Percentiles rank a stretch among this genome's conserved stretches.
phyloP scores from a whole-genome alignment of 2,113 vertebrate species.

The Limanda limanda region DNA sequence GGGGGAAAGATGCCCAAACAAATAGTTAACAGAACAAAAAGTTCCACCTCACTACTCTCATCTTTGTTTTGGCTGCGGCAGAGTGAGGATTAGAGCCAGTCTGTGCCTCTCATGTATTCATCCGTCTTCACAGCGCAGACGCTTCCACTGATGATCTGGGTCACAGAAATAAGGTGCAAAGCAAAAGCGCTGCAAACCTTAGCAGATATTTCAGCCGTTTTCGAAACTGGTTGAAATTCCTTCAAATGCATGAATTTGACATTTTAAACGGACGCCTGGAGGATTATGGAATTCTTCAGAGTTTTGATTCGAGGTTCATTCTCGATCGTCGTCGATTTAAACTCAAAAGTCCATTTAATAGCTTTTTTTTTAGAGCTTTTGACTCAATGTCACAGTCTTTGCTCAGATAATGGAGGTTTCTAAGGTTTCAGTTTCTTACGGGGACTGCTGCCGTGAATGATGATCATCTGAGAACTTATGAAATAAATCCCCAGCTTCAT shows the following conservation, averaged over 20 bases:
- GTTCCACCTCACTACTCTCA: background rate
- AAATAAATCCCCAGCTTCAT: background rate
- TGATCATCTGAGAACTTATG: background rate
- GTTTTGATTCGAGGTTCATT: background rate
- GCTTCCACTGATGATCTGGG: constrained; percentile 28
- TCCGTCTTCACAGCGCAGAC: constrained; percentile 16
- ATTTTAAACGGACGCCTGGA: too few relatives aligned
- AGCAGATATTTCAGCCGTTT: constrained; percentile 5
- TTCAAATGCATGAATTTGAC: background rate
- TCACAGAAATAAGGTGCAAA: constrained; percentile 32
- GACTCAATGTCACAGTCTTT: background rate
- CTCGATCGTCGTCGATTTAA: background rate
- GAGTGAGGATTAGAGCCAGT: background rate
- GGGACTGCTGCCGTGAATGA: background rate
- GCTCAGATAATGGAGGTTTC: background rate
- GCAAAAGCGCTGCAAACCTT: constrained; percentile 5
- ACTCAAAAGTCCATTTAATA: background rate
- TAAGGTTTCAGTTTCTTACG: background rate
- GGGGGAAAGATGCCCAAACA: background rate
- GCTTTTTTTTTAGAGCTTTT: background rate
- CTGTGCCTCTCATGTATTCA: constrained; percentile 11
- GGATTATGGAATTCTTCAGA: too few relatives aligned
- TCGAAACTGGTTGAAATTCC: background rate
- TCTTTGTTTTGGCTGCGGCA: constrained; percentile 39
- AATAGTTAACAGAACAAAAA: constrained; percentile 13